These are phyloP conservation scores for Kobus ellipsiprymnus DNA, from an alignment of 2,113 vertebrate genomes.

Conservation along the genomic window DNA sequence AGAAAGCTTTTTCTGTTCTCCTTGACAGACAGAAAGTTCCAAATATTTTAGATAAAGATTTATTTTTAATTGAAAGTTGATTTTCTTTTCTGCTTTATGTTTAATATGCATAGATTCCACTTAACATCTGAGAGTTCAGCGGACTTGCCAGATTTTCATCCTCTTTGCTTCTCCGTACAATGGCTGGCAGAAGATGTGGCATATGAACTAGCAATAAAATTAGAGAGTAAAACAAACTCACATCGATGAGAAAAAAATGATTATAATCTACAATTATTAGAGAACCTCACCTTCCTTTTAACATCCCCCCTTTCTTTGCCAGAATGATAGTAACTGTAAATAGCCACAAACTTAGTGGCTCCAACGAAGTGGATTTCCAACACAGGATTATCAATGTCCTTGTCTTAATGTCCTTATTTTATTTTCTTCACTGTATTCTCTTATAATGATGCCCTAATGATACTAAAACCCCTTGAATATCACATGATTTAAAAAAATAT, in stretches of 20 bases:
- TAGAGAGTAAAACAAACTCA: not conserved
- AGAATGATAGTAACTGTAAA: not conserved
- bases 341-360: not conserved
- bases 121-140: not conserved
- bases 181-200: not conserved
- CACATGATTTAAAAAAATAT: not conserved
- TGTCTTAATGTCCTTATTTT: not conserved
- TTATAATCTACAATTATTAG: not conserved
- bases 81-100: not conserved
- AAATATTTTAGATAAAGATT: constrained; percentile 12
- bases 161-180: not conserved
- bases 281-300: not conserved
- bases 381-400: not conserved
- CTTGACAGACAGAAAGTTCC: not conserved
- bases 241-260: not conserved
- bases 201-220: not conserved
- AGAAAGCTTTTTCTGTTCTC: not conserved
- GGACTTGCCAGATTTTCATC: not conserved
- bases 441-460: not conserved
- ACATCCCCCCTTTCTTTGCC: not conserved
- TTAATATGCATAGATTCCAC: not conserved
- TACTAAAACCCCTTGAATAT: not conserved
- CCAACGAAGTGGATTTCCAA: not conserved
- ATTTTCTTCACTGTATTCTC: not conserved
- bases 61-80: not conserved